These are phyloP conservation scores for Corvus moneduloides DNA, from an alignment of 2,113 vertebrate genomes.

Conservation along the genomic window DNA sequence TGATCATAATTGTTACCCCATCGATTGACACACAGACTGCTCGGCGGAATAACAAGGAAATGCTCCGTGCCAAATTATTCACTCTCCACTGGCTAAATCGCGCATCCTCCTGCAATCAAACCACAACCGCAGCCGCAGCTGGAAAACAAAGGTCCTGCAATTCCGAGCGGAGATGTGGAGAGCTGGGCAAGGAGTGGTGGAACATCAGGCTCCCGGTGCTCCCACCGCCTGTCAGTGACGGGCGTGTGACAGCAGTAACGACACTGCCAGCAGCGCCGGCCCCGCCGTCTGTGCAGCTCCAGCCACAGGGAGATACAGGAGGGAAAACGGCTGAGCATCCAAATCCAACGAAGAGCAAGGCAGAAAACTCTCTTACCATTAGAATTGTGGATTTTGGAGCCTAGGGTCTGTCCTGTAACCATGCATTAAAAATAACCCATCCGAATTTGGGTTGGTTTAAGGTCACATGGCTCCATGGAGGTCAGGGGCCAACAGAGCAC, in stretches of 20 bases:
- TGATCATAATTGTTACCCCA: constrained; percentile 54
- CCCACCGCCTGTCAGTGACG: neutral
- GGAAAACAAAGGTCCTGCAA: constrained; percentile 25
- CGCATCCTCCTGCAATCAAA: neutral
- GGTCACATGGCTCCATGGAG: neutral
- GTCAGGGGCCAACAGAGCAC: neutral
- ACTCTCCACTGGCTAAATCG: neutral
- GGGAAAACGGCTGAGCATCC: neutral
- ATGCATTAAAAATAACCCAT: fast-evolving
- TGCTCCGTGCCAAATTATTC: neutral
- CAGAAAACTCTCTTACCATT: neutral
- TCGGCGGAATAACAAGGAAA: constrained; percentile 12
- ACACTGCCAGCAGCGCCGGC: neutral
- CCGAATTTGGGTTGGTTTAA: neutral
- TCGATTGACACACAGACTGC: constrained; percentile 11
- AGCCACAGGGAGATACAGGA: neutral
- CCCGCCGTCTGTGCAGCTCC: neutral
- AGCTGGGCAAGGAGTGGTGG: neutral
- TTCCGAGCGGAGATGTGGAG: neutral
- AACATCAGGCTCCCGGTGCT: constrained; percentile 7
- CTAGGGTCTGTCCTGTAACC: neutral
- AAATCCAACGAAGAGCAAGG: fast-evolving
- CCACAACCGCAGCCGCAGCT: neutral
- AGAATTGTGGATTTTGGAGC: neutral
- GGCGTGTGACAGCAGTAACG: constrained; percentile 42